Evolutionary conservation across 2,797 vertebrate species (phyloP), one percentile per base, ranked within the genome.

Genomic region (Sebastes cheni): DNA sequence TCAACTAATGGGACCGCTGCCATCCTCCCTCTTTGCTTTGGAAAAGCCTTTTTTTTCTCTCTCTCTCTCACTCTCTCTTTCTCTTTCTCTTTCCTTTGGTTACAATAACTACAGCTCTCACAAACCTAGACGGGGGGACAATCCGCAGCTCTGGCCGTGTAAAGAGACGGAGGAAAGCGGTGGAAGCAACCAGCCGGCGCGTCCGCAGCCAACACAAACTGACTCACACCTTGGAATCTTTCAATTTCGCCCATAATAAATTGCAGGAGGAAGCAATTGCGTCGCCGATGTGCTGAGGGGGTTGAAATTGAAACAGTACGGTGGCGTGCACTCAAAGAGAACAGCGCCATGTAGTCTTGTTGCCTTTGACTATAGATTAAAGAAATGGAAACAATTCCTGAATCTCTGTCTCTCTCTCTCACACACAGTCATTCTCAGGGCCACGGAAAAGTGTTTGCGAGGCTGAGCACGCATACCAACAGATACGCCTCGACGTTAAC

Each of bases 251-350:
- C 88, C 29, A 75, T 92, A 91, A 93, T 95, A 94, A 93, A 94
- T 92, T 87, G 88, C 90, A 86, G 90, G 66, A 85, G 92, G 92
- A 94, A 94, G 91, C 85, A 91, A 91, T 93, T 79, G 88, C 69
- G 14, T 79, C 29, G 81, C 82, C 46, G 84, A 93, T 90, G 90
- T 95, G 95, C 93, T 91, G 94, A 93, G 88, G 83, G 86, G 77
- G 88, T 84, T 90, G 94, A 94, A 96, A 95, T 90, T 84, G 89
- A 93, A 95, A 89, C 67, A 89, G 84, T 91, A 92, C 87, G 65
- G 82, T 75, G 86, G 90, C 90, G 36, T 64, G 27, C 83, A 81
- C 91, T 89, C 86, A 88, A 89, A 90, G 75, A 85, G 74, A 74
- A 36, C 75, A 79, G 71, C 29, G 9, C 55, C 75, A 5, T 71